Evolutionary conservation across 2,888 invertebrate genomes (phyloP), one percentile per base, ranked within the genome.

Genomic region (Caenorhabditis sulstoni): DNA sequence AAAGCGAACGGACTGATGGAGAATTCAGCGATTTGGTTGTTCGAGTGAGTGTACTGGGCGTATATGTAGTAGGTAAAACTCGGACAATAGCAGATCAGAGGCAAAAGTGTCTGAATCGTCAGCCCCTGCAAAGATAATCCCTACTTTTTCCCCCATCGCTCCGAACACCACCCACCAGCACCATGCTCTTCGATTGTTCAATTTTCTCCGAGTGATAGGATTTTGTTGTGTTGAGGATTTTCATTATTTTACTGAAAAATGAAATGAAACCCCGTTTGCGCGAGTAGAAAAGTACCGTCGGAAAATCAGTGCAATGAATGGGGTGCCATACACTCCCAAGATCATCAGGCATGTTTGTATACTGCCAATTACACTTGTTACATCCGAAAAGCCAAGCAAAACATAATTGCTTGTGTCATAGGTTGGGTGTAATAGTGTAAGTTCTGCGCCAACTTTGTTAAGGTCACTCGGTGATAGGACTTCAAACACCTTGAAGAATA

Each of bases 131-230:
- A 68, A 37, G 44, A 12, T 41, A 20, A 47, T 22, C 35, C 4
- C 7, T 29, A 29, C 29, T 3, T 29, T 7, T 29, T 3, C 7
- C 4, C 29, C 7, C 29, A 5, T 29, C 29, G 29, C 4, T 7
- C 7, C 29, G 7, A 29, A 7, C n/a, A n/a, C 29, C 29, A 41
- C 16, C 11, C 18, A 41, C 18, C 12, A 58, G 41, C 49, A 75
- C 55, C 55, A 75, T 67, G 41, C 75, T 75, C 44, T 67, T 75
- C 14, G 67, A 45, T 47, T 75, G 75, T 23, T 18, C 55, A 14
- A 67, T 75, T 12, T 67, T 75, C 3, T 55, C 75, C 1, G 53
- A n/a, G 7, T 67, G 58, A 23, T 35, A 59, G 3, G 74, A 66
- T 52, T 37, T 59, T 0, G 67, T 37, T 3, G 67, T 44, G 39